Base-by-base conservation (phyloP, 1,140 invertebrate genomes). In the Leptopilina clavipes region DNA sequence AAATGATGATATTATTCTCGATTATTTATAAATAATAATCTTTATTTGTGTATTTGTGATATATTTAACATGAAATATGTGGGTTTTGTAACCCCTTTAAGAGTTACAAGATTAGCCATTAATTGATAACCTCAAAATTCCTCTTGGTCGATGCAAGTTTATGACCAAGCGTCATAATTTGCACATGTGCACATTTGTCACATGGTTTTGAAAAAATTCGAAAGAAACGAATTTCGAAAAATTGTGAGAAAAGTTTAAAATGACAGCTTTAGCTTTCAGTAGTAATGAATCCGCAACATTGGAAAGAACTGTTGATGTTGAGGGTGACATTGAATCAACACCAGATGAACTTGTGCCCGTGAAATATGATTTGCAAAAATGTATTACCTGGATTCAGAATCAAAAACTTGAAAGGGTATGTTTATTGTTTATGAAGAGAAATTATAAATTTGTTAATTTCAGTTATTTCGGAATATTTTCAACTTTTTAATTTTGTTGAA, bases 361-460 rank as follows among this genome's bases (percentile, higher is more conserved):
- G 25, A 78, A 82, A 76, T 80, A 82, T 72, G 92, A 94, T 84
- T 82, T 92, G 44, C 83, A 91, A 72, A 89, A 89, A 71, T 93
- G 93, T 90, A 80, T 87, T 22, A 81, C 92, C 71, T 97, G 96
- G 96, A 94, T 96, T 71, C 86, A 90, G 81, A 87, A 92, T 40
- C 92, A 93, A 87, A 88, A 91, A 74, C 94, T 92, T 83, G 86
- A 92, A 85, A 94, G 92, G 89, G 95, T 96, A 90, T 87, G 86
- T 86, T 76, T 48, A 54, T 75, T 56, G 17, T 78, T 70, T 45
- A 48, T 45, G 5, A 31, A 31, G 1, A 44, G 3, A n/a, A 71
- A 31, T 72, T 44, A 48, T 45, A 19, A 52, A 73, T 75, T 31
- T 77, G 81, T 76, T 54, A 72, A 65, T 82, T 78, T 79, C 31